These are phyloP conservation scores for Tetrax tetrax DNA, from an alignment of 2,113 vertebrate genomes.

Conservation along the genomic window DNA sequence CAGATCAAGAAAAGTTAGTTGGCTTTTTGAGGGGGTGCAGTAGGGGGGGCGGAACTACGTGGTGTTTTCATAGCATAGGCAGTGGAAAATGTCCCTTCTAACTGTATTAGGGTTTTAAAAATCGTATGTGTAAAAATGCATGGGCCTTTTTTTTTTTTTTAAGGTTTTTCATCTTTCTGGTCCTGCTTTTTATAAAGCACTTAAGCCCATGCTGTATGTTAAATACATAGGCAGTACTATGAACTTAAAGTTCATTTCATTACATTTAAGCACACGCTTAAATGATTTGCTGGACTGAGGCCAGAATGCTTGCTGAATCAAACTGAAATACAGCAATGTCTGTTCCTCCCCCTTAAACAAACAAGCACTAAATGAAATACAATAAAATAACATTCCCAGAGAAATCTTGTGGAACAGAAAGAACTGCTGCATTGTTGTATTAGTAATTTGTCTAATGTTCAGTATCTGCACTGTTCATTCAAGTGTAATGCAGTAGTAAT, in stretches of 20 bases:
- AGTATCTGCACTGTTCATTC: neutral
- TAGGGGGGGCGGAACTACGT: neutral
- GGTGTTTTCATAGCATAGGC: constrained; percentile 6
- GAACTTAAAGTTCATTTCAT: constrained; percentile 44
- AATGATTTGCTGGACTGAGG: constrained; percentile 44
- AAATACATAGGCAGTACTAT: neutral
- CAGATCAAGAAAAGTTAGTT: constrained; percentile 44
- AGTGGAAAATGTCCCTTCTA: constrained; percentile 56
- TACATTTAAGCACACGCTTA: constrained; percentile 20
- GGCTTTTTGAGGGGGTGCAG: neutral
- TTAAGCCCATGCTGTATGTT: constrained; percentile 10
- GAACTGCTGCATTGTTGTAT: constrained; percentile 4
- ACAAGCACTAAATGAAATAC: constrained; percentile 54
- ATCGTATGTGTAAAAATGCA: neutral
- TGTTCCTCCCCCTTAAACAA: constrained; percentile 51
- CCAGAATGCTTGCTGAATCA: constrained; percentile 47
- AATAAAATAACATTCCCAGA: constrained; percentile 68
- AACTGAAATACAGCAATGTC: constrained; percentile 44
- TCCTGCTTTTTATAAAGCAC: constrained; percentile 2
- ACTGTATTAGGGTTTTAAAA: neutral
- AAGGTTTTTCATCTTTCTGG: neutral
- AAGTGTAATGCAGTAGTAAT: constrained; percentile 9
- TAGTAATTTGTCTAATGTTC: constrained; percentile 8
- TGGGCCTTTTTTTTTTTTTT: constrained; percentile 1
- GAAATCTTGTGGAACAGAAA: constrained; percentile 32